These are phyloP conservation scores for Opisthocomus hoazin DNA, from an alignment of 2,113 vertebrate species.

Conservation along the genomic window DNA sequence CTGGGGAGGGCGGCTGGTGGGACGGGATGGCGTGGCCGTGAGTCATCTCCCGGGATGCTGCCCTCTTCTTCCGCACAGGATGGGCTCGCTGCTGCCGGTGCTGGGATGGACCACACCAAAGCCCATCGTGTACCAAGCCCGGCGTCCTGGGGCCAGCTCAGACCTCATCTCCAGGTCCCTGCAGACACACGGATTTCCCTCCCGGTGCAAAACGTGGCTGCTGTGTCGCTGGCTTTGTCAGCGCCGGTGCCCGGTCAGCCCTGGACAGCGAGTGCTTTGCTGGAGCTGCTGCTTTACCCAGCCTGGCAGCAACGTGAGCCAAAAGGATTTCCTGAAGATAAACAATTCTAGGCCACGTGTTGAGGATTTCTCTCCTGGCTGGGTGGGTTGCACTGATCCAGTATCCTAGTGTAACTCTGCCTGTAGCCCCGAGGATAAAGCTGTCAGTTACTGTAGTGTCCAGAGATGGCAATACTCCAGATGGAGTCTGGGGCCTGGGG, in stretches of 20 bases:
- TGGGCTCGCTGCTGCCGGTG: not conserved
- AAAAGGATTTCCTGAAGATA: constrained; percentile 43
- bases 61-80: fast-evolving
- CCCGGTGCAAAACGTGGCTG: not conserved
- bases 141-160: fast-evolving
- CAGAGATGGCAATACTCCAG: not conserved
- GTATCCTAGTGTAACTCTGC: not conserved
- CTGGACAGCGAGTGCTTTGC: not conserved
- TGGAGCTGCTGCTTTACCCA: not conserved
- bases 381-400: not conserved
- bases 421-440: not conserved
- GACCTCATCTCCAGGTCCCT: not conserved
- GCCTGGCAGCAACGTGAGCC: not conserved
- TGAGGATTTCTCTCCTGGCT: constrained; percentile 1
- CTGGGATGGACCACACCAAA: fast-evolving
- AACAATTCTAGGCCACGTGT: not conserved
- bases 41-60: not conserved
- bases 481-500: fast-evolving
- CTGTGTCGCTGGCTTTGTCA: not conserved
- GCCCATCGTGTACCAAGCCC: fast-evolving
- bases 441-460: not conserved
- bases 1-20: fast-evolving
- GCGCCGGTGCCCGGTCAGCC: not conserved
- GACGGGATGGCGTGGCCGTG: not conserved
- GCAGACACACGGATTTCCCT: not conserved